phyloP scores from a whole-genome alignment of 2,888 invertebrate species.

The Heliconius ethilla region DNA sequence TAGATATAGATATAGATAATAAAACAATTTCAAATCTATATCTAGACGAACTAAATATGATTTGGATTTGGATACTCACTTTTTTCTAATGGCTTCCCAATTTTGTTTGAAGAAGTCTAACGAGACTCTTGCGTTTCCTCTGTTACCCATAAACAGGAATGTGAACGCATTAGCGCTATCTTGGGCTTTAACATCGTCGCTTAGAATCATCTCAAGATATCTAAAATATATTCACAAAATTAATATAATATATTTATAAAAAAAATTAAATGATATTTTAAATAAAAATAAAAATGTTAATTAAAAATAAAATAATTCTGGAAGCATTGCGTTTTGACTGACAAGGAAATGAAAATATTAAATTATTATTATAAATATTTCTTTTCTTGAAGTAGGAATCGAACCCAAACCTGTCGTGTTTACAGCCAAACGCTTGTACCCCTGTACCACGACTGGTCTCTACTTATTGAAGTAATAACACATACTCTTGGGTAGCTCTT shows the following conservation, averaged over 20 bases:
- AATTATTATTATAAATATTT: too few species aligned
- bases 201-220: conserved; percentile 62
- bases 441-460: rapidly evolving
- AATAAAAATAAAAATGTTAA: too few species aligned
- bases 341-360: too few species aligned
- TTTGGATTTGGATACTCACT: conserved; percentile 53
- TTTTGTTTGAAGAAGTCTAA: conserved; percentile 63
- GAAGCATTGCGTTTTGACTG: too few species aligned
- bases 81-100: conserved; percentile 56
- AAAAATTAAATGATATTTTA: too few species aligned
- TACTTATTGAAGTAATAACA: neutral
- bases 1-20: too few species aligned
- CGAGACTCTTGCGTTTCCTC: conserved; percentile 61
- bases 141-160: conserved; percentile 67
- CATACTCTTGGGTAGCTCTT: conserved; percentile 61
- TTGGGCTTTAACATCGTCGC: conserved; percentile 67
- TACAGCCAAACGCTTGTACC: too few species aligned
- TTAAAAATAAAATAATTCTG: too few species aligned
- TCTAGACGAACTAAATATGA: neutral
- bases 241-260: neutral
- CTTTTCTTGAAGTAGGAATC: too few species aligned
- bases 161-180: conserved; percentile 70
- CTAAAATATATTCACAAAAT: conserved; percentile 49
- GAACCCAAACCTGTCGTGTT: too few species aligned
- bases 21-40: neutral